Percentiles rank a stretch among this genome's conserved stretches.
Evolutionary conservation across 2,888 invertebrate genomes (phyloP).

Genomic region (Tiliacea aurago): DNA sequence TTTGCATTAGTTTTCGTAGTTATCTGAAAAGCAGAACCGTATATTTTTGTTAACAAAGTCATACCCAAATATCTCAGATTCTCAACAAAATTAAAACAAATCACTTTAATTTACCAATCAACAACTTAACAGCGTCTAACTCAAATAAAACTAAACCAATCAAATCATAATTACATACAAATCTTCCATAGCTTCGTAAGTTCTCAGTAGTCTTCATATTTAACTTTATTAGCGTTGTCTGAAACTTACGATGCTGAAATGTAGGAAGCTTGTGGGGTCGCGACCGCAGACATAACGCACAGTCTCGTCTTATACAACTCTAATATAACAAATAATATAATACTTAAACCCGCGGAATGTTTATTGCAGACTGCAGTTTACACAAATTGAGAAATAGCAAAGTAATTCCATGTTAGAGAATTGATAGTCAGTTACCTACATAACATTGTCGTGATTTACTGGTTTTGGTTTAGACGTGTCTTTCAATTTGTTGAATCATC

Average conservation of each 20-base stretch:
- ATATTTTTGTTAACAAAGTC: neutral
- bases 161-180: neutral
- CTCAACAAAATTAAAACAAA: neutral
- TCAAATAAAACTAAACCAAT: neutral
- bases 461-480: constrained; percentile 18
- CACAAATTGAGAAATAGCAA: constrained; percentile 47
- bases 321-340: constrained; percentile 46
- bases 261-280: constrained; percentile 52
- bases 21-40: neutral
- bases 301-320: constrained; percentile 43
- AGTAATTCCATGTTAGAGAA: constrained; percentile 20
- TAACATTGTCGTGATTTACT: constrained; percentile 28
- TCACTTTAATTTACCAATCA: neutral
- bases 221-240: constrained; percentile 9
- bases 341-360: constrained; percentile 42
- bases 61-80: neutral
- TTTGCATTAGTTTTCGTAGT: neutral
- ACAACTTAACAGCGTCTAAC: neutral
- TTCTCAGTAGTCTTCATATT: neutral
- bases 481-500: constrained; percentile 23
- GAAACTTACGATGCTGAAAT: constrained; percentile 53
- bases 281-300: constrained; percentile 41
- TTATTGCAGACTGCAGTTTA: constrained; percentile 50
- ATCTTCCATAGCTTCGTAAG: neutral
- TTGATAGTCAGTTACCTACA: constrained; percentile 32